phyloP scores from a whole-genome alignment of 2,888 invertebrate genomes.

The Trissolcus japonicus region DNA sequence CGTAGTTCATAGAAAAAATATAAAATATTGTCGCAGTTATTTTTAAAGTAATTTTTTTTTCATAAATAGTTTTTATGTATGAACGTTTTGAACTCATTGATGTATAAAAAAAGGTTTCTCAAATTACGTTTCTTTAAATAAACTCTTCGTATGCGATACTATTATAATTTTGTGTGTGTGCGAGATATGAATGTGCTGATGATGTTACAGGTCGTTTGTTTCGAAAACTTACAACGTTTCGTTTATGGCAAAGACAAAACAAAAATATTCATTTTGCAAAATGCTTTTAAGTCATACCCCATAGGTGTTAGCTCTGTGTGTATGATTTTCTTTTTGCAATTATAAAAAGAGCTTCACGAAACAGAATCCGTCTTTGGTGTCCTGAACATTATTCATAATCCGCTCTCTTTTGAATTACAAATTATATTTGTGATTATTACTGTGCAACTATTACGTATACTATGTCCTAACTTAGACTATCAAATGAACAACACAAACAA shows the following conservation, averaged over 20 bases:
- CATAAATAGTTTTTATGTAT: no score
- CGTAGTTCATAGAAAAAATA: no score
- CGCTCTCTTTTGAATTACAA: slow-evolving; percentile 57
- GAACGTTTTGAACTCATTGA: neutral
- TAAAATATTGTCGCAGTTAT: no score
- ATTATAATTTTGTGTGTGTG: neutral
- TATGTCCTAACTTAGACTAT: slow-evolving; percentile 6
- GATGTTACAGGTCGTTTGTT: slow-evolving; percentile 24
- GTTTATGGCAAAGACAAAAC: no score
- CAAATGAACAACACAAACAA: slow-evolving; percentile 30
- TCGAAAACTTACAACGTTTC: neutral
- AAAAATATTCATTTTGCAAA: no score
- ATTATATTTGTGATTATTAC: slow-evolving; percentile 31
- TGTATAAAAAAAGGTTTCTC: neutral
- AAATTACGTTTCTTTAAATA: slow-evolving; percentile 24
- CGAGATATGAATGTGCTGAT: slow-evolving; percentile 35
- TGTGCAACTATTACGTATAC: slow-evolving; percentile 45
- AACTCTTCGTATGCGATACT: slow-evolving; percentile 16
- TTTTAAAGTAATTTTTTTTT: no score
- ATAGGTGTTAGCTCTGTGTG: no score
- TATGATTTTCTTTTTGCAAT: no score
- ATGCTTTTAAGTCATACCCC: no score
- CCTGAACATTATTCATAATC: slow-evolving; percentile 69
- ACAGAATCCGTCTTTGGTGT: slow-evolving; percentile 73
- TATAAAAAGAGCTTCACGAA: slow-evolving; percentile 64